Evolutionary conservation across 2,113 vertebrate genomes (phyloP).

Genomic region (Orycteropus afer): DNA sequence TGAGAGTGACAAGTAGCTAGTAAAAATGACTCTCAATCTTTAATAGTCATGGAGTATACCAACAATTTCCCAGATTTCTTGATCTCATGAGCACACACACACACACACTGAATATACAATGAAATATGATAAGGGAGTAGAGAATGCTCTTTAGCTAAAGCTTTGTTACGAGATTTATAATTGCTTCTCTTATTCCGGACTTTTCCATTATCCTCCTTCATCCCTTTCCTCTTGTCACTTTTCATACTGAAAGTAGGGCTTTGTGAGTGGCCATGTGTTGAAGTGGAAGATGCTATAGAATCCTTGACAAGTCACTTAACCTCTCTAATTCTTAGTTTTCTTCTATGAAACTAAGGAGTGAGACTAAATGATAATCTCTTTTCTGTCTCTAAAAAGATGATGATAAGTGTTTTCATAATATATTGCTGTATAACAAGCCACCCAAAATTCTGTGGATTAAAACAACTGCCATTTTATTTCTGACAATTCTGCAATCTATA

Average conservation of each 20-base stretch:
- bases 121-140: neutral
- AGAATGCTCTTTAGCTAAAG: neutral
- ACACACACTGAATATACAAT: neutral
- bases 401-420: neutral
- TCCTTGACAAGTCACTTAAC: neutral
- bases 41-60: neutral
- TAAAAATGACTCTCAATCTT: neutral
- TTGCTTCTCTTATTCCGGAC: neutral
- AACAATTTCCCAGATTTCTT: neutral
- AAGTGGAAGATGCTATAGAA: neutral
- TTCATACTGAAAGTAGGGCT: neutral
- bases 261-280: accelerated
- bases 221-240: neutral
- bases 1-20: neutral
- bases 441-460: neutral
- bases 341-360: neutral
- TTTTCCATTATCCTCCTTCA: neutral
- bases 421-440: neutral
- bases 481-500: neutral
- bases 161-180: neutral
- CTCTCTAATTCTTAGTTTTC: neutral
- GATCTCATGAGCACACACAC: neutral
- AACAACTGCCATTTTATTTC: neutral
- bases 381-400: neutral
- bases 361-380: neutral